A percentile compares a stretch with the other conserved stretches of the same genome.
phyloP scores from a whole-genome alignment of 2,888 invertebrate genomes.

The Drosophila picticornis region DNA sequence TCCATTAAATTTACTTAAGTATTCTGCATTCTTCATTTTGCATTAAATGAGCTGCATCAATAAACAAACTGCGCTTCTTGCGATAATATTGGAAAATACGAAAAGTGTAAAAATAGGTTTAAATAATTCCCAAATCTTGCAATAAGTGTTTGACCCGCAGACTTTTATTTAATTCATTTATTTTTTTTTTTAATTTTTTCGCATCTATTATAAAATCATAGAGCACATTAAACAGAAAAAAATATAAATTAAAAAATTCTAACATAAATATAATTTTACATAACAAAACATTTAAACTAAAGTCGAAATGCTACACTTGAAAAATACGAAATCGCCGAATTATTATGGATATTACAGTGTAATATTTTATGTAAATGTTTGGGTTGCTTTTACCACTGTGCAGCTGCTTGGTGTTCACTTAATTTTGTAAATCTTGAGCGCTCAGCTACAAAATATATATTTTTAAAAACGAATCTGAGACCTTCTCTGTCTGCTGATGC shows the following conservation, averaged over 20 bases:
- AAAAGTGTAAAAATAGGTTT: not conserved
- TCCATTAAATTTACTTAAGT: not conserved
- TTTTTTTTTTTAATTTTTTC: not conserved
- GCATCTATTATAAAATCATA: not conserved
- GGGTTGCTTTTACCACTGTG: slow-evolving; percentile 39
- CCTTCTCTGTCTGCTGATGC: slow-evolving; percentile 4
- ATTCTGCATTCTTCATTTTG: not conserved
- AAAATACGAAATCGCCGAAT: not conserved
- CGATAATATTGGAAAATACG: not conserved
- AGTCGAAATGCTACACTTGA: not conserved
- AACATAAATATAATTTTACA: not conserved
- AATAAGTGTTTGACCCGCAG: not conserved
- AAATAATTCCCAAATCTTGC: not conserved
- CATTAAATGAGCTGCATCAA: not conserved
- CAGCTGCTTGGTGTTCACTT: slow-evolving; percentile 22
- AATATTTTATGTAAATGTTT: not conserved
- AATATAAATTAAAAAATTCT: not conserved
- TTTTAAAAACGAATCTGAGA: slow-evolving; percentile 43
- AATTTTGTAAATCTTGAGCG: slow-evolving; percentile 50
- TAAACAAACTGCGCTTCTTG: not conserved
- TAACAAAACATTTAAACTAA: accelerated
- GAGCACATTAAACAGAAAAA: not conserved
- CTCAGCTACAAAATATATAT: slow-evolving; percentile 20
- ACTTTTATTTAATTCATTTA: accelerated
- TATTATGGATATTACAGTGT: not conserved